Evolutionary conservation across 2,888 invertebrate genomes (phyloP).

Genomic region (Diadromus collaris): DNA sequence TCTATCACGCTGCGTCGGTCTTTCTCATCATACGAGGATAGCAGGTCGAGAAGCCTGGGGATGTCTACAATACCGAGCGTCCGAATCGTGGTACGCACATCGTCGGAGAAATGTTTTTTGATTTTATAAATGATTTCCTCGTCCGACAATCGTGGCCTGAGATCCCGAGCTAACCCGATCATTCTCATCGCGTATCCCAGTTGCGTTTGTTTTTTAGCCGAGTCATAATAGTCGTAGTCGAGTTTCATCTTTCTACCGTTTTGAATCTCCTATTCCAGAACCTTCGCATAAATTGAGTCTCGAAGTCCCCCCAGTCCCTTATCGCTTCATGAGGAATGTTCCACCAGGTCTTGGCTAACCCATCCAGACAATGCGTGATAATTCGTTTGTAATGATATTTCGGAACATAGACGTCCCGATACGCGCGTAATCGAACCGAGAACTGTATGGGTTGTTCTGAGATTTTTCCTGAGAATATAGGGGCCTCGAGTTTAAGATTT

Average conservation of each 20-base stretch:
- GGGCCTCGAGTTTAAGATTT: slow-evolving; percentile 17
- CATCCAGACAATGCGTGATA: slow-evolving; percentile 7
- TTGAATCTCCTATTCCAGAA: slow-evolving; percentile 23
- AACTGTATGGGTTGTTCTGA: slow-evolving; percentile 23
- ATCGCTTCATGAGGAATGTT: not conserved
- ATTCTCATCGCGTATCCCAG: not conserved
- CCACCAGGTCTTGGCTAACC: slow-evolving; percentile 18
- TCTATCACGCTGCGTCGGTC: too few relatives aligned
- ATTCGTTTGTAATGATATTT: slow-evolving; percentile 9
- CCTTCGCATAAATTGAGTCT: not conserved
- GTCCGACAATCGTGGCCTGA: too few relatives aligned
- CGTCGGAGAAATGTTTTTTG: not conserved
- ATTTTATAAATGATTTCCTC: too few relatives aligned
- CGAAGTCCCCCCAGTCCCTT: slow-evolving; percentile 16
- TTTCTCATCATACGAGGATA: slow-evolving; percentile 6
- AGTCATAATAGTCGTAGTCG: slow-evolving; percentile 12
- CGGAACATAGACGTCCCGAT: slow-evolving; percentile 5
- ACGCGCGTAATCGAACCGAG: not conserved
- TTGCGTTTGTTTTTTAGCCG: not conserved
- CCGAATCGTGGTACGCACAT: not conserved
- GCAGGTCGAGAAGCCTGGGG: not conserved
- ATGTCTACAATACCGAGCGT: not conserved
- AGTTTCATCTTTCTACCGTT: not conserved
- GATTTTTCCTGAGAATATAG: not conserved
- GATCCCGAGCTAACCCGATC: too few relatives aligned